phyloP scores from a whole-genome alignment of 2,797 vertebrate species.

The Etheostoma perlongum region DNA sequence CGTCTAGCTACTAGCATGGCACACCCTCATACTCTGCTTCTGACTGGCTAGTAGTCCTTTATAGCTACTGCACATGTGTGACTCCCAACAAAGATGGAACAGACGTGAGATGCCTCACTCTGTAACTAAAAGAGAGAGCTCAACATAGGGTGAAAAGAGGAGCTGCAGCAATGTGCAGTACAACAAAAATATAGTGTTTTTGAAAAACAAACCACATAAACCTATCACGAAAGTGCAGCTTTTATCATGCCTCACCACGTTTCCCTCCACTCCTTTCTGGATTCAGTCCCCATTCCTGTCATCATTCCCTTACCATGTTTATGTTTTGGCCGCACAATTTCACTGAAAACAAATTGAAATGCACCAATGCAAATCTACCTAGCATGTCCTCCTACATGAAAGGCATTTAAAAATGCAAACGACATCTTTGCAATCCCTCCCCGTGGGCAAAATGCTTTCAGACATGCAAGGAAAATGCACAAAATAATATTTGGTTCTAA shows the following conservation, averaged over 20 bases:
- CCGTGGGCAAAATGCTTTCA: constrained; percentile 27
- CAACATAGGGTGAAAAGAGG: no score
- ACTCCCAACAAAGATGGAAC: no score
- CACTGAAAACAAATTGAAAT: constrained; percentile 71
- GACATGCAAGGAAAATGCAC: constrained; percentile 17
- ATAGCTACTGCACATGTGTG: no score
- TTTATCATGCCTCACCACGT: constrained; percentile 45
- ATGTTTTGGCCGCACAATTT: constrained; percentile 6
- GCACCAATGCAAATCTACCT: constrained; percentile 70
- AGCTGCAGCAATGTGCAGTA: no score
- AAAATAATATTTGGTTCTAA: constrained; percentile 41
- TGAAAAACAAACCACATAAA: no score
- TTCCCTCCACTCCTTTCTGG: constrained; percentile 41
- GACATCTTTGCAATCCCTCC: constrained; percentile 53
- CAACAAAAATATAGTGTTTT: no score
- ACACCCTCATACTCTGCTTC: no score
- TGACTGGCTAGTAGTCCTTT: no score
- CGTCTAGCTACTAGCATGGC: no score
- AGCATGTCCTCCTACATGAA: constrained; percentile 64
- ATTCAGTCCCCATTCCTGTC: constrained; percentile 45
- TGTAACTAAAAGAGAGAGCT: no score
- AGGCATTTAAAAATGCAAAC: constrained; percentile 56
- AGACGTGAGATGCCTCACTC: no score
- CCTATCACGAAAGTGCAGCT: constrained; percentile 40
- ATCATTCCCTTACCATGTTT: constrained; percentile 36